Evolutionary conservation across 2,888 invertebrate species (phyloP), one percentile per base, ranked within the genome.

Genomic region (Campopleginae sp.): DNA sequence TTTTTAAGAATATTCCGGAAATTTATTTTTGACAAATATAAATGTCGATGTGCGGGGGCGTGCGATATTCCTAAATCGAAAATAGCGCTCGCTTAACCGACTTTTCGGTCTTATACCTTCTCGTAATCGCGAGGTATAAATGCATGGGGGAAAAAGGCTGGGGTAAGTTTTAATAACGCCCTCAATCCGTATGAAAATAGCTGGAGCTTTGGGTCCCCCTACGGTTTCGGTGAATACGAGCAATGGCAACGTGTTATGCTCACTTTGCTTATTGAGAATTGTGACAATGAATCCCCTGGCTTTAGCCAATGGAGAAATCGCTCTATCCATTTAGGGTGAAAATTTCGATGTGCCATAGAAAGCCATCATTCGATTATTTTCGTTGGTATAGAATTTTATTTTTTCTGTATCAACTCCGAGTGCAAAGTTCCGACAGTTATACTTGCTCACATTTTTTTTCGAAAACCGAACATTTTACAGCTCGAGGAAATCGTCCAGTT

Each of bases 241-340:
- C 58, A 46, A 31, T 58, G 14, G 38, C 44, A 70, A 61, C 58
- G 27, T 19, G 58, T 58, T 46, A 33, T 17, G 38, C 63, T 79
- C 54, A 79, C 79, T 79, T 79, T 71, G 63, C 79, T 79, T 79
- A 79, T 79, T 71, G 79, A 51, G 51, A 79, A 61, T 63, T 48
- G 46, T 71, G 79, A 63, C 42, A 71, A 63, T 51, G 79, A 79
- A 61, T 48, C 48, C 48, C 38, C 48, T 61, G 68, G 38, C 51
- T 70, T 51, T 63, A 5, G 61, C 17, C 63, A 51, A 63, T 66
- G 48, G 33, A 48, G 10, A 19, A 27, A 44, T 65, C 38, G 38
- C 19, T 66, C 42, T 10, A 66, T 44, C 66, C 66, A 66, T 42
- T 42, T 14, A 58, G 58, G 58, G 58, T 27, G 27, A 27, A 70